Evolutionary conservation across 2,797 vertebrate species (phyloP).

Genomic region (Heteromormyrus szaboi): DNA sequence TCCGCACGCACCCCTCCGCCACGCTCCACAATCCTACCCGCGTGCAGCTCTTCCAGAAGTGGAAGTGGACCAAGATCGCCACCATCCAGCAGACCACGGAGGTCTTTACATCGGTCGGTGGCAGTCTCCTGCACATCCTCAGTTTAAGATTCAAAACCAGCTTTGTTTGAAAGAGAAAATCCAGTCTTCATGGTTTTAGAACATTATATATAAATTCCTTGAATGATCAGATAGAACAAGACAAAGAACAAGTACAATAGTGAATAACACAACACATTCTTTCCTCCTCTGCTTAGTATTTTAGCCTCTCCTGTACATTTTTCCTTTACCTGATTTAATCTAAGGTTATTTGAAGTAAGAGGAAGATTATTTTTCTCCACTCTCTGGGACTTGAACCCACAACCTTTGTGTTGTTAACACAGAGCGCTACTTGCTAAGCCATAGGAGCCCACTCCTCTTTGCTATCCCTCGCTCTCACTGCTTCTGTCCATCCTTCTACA

Average conservation of each 20-base stretch:
- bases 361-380: neutral
- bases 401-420: neutral
- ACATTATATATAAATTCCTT: slow-evolving; percentile 15
- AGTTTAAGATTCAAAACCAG: slow-evolving; percentile 1
- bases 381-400: neutral
- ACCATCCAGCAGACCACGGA: slow-evolving; percentile 83
- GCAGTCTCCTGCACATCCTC: neutral
- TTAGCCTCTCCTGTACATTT: neutral
- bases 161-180: slow-evolving; percentile 19
- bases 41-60: slow-evolving; percentile 76
- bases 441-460: neutral
- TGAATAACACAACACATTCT: neutral
- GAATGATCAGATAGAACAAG: neutral
- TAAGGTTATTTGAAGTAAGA: neutral
- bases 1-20: slow-evolving; percentile 76
- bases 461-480: neutral
- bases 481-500: neutral
- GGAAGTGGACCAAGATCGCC: slow-evolving; percentile 82
- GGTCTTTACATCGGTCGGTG: slow-evolving; percentile 76
- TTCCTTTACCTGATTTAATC: neutral
- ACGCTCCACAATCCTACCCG: slow-evolving; percentile 78
- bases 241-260: neutral
- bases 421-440: neutral
- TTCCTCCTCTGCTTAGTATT: neutral
- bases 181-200: neutral